Base-by-base conservation (phyloP, 2,888 invertebrate genomes). In the Macaria notata region DNA sequence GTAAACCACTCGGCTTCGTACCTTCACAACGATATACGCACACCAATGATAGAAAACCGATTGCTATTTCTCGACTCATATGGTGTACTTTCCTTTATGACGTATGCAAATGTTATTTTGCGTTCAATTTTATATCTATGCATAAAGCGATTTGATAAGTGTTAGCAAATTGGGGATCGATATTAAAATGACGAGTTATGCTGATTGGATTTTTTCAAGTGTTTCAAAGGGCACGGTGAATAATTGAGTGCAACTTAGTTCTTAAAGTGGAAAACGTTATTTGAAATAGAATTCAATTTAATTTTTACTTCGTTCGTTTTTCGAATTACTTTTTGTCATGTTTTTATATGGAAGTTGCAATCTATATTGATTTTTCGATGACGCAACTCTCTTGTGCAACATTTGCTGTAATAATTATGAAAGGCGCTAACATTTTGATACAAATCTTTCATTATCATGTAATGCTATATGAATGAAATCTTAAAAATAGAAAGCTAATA, bases 151-250 rank as follows among this genome's bases (percentile, higher is more conserved):
- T 88, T 88, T 86, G 84, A 83, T 85, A 87, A 89, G 88, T 89
- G 83, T 80, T 84, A 64, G 79, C 80, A 85, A 88, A 88, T 89
- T 87, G 86, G 84, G 85, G 88, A 88, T 90, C 88, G 84, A 90
- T 88, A 83, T 84, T 84, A 81, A 84, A 87, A 84, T 86, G 85
- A 87, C 84, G 89, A 89, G 88, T 89, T 90, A 87, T 89, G 91
- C 90, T 91, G 91, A 91, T 91, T 90, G 87, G 88, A 86, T 88
- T 88, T 88, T 90, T 89, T 88, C 85, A 82, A 89, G 89, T 87
- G 85, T 78, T 75, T 79, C 73, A 66, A 72, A 79, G 84, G 84
- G 88, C 79, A 77, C 78, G 81, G 74, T 87, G 90, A 87, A 91
- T 90, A 88, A 88, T 88, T 86, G 84, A 89, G 89, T 79, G 82